Conservation (phyloP, 2,888 invertebrate genomes). For the Vesta saturnalis region DNA sequence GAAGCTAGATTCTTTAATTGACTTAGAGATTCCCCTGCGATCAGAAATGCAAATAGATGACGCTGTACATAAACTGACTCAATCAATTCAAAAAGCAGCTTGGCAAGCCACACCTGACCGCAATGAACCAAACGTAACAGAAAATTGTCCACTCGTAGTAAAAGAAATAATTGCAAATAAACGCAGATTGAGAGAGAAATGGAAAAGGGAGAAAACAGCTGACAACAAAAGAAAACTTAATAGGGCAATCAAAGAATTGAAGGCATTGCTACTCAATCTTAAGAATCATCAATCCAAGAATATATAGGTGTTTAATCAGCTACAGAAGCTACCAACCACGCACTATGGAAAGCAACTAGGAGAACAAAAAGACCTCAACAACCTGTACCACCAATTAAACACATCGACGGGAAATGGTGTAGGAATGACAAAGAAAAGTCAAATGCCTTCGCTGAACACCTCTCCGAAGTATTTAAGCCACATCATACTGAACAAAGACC, state of each 20-base stretch:
- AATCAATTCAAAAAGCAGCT: not conserved
- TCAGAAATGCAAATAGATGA: too few relatives aligned
- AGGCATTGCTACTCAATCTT: not conserved
- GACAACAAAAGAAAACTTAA: slow-evolving; percentile 10
- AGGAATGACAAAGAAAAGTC: not conserved
- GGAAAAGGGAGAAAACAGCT: slow-evolving; percentile 8
- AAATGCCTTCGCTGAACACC: not conserved
- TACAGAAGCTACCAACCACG: not conserved
- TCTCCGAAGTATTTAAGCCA: not conserved
- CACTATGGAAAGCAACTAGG: not conserved
- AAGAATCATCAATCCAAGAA: not conserved
- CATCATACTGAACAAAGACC: not conserved
- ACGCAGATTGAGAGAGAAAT: not conserved
- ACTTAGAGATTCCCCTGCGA: too few relatives aligned
- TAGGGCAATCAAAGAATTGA: not conserved
- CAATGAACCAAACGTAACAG: not conserved
- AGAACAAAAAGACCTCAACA: not conserved
- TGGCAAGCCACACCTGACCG: not conserved
- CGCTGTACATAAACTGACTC: too few relatives aligned
- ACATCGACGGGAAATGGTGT: too few relatives aligned
- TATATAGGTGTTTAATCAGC: not conserved
- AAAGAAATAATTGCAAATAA: slow-evolving; percentile 10
- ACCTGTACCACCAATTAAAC: not conserved
- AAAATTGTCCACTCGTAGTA: slow-evolving; percentile 4
- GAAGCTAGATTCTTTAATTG: too few relatives aligned